Percentiles rank a stretch among this genome's conserved stretches.
Conservation (phyloP, 2,888 invertebrate species). For the Tenthredo distinguenda region DNA sequence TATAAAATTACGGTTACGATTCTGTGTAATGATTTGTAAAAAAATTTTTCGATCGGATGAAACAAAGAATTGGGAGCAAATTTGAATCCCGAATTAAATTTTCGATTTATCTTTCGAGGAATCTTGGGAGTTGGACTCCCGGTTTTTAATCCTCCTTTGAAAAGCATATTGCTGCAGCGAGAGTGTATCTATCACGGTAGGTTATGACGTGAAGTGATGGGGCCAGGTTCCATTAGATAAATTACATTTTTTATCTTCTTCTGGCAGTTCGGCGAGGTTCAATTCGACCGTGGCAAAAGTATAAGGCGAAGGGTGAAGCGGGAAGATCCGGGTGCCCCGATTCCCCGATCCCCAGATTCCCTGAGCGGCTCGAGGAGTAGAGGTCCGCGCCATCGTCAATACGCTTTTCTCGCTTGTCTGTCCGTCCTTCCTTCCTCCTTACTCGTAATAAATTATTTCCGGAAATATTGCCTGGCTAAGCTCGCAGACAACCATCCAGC, state of each 20-base stretch:
- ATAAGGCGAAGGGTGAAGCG: neutral
- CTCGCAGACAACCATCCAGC: conserved; percentile 13
- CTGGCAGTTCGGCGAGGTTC: conserved; percentile 44
- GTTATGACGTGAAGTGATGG: conserved; percentile 50
- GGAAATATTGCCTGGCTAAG: conserved; percentile 39
- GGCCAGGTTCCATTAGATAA: conserved; percentile 49
- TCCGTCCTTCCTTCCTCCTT: conserved; percentile 5
- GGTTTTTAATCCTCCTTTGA: conserved; percentile 45
- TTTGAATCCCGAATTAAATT: neutral
- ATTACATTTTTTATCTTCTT: conserved; percentile 51
- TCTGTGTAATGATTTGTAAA: neutral
- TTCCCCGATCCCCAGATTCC: neutral
- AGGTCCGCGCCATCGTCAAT: conserved; percentile 39
- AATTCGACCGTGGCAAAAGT: conserved; percentile 35
- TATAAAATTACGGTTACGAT: neutral
- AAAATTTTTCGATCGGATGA: no score
- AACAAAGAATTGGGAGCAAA: neutral
- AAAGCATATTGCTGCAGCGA: conserved; percentile 37
- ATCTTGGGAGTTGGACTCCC: neutral
- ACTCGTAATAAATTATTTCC: conserved; percentile 49
- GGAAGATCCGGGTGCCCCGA: neutral
- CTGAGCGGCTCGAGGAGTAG: neutral
- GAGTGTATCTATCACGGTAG: conserved; percentile 46
- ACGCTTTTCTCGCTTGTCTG: conserved; percentile 35
- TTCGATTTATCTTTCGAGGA: neutral